A percentile compares a stretch with the other conserved stretches of the same genome.
Evolutionary conservation across 2,113 vertebrate species (phyloP).

Genomic region (Equus przewalskii): DNA sequence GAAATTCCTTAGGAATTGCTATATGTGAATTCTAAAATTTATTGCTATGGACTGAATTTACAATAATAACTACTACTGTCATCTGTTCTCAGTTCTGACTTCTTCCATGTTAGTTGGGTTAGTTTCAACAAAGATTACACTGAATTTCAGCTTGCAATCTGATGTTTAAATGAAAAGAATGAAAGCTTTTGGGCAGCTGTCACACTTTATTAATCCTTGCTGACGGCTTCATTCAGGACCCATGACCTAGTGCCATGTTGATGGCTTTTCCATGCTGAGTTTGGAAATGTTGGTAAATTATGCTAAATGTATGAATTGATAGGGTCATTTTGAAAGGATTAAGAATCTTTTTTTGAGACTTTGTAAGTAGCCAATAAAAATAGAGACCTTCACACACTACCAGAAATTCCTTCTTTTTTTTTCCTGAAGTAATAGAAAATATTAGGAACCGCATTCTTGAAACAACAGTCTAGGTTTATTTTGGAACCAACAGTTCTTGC

Average conservation of each 20-base stretch:
- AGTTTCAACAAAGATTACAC: conserved; percentile 92
- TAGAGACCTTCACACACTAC: conserved; percentile 64
- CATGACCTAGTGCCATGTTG: conserved; percentile 81
- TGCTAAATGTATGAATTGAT: conserved; percentile 81
- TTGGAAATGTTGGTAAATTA: conserved; percentile 85
- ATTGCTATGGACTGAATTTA: conserved; percentile 77
- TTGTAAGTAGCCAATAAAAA: conserved; percentile 83
- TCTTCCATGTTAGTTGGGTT: conserved; percentile 88
- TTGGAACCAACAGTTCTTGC: conserved; percentile 80
- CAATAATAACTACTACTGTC: conserved; percentile 82
- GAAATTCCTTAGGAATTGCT: conserved; percentile 45
- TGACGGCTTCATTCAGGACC: conserved; percentile 90
- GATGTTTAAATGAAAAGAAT: conserved; percentile 91
- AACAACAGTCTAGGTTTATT: conserved; percentile 81
- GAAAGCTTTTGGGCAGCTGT: conserved; percentile 92
- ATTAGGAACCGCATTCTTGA: conserved; percentile 77
- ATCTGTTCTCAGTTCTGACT: conserved; percentile 87
- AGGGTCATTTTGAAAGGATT: conserved; percentile 74
- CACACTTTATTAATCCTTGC: conserved; percentile 91
- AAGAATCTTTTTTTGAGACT: conserved; percentile 60
- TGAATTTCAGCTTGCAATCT: conserved; percentile 89
- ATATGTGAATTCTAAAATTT: conserved; percentile 74
- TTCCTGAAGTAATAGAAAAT: conserved; percentile 80
- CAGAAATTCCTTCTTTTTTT: conserved; percentile 67
- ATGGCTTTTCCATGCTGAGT: conserved; percentile 84